Evolutionary conservation across 2,113 vertebrate genomes (phyloP), one percentile per base, ranked within the genome.

Genomic region (Natator depressus): DNA sequence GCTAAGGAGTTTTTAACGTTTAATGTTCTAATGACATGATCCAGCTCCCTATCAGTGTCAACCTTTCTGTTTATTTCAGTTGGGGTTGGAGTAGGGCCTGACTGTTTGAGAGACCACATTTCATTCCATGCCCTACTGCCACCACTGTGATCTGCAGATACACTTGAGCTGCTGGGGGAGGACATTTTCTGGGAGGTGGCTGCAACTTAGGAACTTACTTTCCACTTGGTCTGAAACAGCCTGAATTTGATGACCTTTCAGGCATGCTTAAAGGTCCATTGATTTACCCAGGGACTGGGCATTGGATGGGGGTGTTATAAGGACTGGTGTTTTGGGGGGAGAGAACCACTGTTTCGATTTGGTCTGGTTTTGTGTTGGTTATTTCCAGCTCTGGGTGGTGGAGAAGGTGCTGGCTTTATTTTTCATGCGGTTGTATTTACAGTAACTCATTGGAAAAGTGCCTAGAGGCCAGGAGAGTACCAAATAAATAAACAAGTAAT

Each of bases 401-500:
- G 49, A 80, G 57, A 69, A 85, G 62, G 42, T 90, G 83, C 50
- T 51, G 10, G 29, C 90, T 96, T 93, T 87, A 80, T 88, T 93
- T 86, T 81, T 12, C 78, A 90, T 31, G 7, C 82, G 51, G 79
- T 22, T 85, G 10, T 81, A 87, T 50, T 31, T 54, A 80, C 94
- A 88, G 84, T 65, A 93, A 89, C 82, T 87, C 51, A 65, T 80
- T 82, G 78, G 80, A 95, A 91, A 97, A 94, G 88, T 95, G 87
- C 91, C 81, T 84, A 89, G 29, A 92, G 85, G 88, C 27, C 5
- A 76, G 89, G 51, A 90, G 22, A 95, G 57, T 75, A 75, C 54
- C 50, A 82, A 46, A 91, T 89, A 95, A 93, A 94, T 95, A 93
- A 96, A 95, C 55, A 93, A 79, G 29, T 92, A 89, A n/a, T 94